These are phyloP conservation scores for Geotrypetes seraphini DNA, from an alignment of 2,797 vertebrate species.

Conservation along the genomic window DNA sequence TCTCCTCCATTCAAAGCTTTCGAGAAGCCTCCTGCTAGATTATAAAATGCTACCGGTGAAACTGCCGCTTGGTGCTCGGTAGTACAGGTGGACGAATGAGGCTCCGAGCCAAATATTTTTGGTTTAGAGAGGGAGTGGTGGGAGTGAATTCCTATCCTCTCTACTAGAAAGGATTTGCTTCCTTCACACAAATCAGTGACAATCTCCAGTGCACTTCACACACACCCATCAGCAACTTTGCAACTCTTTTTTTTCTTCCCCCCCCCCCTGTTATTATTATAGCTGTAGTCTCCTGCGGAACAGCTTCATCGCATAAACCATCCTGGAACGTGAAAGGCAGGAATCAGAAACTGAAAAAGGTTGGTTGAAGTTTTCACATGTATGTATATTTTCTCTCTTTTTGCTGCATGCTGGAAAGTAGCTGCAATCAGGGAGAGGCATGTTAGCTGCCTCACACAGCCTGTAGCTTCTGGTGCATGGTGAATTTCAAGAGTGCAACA, in stretches of 20 bases:
- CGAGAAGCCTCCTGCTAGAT: no score
- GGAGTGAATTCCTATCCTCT: slow-evolving; percentile 78
- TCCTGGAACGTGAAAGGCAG: background rate
- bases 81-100: slow-evolving; percentile 87
- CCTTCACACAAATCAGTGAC: slow-evolving; percentile 77
- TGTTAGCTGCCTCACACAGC: no score
- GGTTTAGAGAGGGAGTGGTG: slow-evolving; percentile 83
- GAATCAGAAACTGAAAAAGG: slow-evolving; percentile 2
- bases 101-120: slow-evolving; percentile 88
- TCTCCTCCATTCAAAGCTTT: no score
- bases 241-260: slow-evolving; percentile 2
- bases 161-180: slow-evolving; percentile 77
- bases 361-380: background rate
- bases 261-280: slow-evolving; percentile 7
- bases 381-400: no score
- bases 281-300: no score
- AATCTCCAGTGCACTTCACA: slow-evolving; percentile 45
- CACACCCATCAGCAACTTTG: slow-evolving; percentile 29
- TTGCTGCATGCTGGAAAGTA: no score
- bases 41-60: slow-evolving; percentile 1
- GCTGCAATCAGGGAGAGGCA: no score
- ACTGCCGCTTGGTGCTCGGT: slow-evolving; percentile 38
- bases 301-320: background rate
- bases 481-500: no score
- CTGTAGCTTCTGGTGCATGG: no score